Percentiles rank a stretch among this genome's conserved stretches.
phyloP scores from a whole-genome alignment of 2,888 invertebrate genomes.

The Polyploca ridens region DNA sequence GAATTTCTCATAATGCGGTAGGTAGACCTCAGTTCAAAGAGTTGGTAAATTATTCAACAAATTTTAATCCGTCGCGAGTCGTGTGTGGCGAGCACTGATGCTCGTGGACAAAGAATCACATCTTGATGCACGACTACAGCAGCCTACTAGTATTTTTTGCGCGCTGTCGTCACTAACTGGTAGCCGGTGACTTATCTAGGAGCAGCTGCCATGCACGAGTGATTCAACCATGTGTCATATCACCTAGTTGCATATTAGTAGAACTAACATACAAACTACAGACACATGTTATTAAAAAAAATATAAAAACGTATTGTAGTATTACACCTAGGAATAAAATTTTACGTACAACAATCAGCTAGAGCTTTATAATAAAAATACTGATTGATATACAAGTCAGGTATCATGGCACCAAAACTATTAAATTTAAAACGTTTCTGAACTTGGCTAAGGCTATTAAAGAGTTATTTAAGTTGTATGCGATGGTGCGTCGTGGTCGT shows the following conservation, averaged over 20 bases:
- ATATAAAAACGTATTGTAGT: no score
- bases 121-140: conserved; percentile 22
- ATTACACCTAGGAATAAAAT: no score
- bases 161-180: no score
- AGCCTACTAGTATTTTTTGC: conserved; percentile 22
- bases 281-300: no score
- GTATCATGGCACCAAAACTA: conserved; percentile 41
- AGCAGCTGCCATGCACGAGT: no score
- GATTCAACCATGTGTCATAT: no score
- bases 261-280: no score
- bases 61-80: background rate
- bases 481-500: conserved; percentile 44
- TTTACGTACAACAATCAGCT: conserved; percentile 7
- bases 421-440: conserved; percentile 60
- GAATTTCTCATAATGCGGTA: conserved; percentile 49
- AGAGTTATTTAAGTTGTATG: conserved; percentile 59
- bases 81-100: conserved; percentile 16
- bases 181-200: no score
- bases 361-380: background rate
- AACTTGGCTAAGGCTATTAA: conserved; percentile 61
- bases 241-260: no score
- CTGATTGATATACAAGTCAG: conserved; percentile 54
- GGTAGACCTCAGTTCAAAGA: conserved; percentile 35
- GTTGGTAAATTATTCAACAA: background rate
- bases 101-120: conserved; percentile 24